Evolutionary conservation across 2,888 invertebrate genomes (phyloP).

Genomic region (Petrolisthes cinctipes): DNA sequence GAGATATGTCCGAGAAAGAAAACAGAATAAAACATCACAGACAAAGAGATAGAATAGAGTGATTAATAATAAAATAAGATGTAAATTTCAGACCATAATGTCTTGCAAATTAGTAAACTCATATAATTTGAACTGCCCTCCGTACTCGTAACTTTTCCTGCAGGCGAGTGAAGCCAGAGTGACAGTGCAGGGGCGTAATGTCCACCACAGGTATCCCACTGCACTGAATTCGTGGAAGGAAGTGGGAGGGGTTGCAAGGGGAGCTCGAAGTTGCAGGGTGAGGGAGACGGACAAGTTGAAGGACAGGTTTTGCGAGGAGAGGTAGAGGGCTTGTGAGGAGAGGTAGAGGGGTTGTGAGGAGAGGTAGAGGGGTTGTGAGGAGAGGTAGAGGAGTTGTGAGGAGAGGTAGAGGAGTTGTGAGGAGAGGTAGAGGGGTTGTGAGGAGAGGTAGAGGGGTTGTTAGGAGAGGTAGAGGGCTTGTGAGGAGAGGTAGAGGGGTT

Average conservation of each 20-base stretch:
- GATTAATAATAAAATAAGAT: too few relatives aligned
- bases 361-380: neutral
- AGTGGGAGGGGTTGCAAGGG: neutral
- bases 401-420: neutral
- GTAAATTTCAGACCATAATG: too few relatives aligned
- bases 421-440: constrained; percentile 3
- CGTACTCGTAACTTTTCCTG: too few relatives aligned
- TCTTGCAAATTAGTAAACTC: too few relatives aligned
- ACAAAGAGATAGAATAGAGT: neutral
- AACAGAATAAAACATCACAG: neutral
- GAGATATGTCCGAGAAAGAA: neutral
- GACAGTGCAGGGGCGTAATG: too few relatives aligned
- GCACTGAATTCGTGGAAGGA: neutral
- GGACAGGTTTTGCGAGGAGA: neutral
- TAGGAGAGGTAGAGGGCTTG: constrained; percentile 24
- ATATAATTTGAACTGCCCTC: too few relatives aligned
- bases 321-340: neutral
- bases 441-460: neutral
- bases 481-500: neutral
- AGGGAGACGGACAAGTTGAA: neutral
- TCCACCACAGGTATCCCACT: too few relatives aligned
- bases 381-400: neutral
- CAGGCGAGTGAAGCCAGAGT: too few relatives aligned
- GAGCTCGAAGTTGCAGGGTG: neutral
- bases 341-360: neutral